Base-by-base conservation (phyloP, 1,140 invertebrate genomes). In the Halesus radiatus region DNA sequence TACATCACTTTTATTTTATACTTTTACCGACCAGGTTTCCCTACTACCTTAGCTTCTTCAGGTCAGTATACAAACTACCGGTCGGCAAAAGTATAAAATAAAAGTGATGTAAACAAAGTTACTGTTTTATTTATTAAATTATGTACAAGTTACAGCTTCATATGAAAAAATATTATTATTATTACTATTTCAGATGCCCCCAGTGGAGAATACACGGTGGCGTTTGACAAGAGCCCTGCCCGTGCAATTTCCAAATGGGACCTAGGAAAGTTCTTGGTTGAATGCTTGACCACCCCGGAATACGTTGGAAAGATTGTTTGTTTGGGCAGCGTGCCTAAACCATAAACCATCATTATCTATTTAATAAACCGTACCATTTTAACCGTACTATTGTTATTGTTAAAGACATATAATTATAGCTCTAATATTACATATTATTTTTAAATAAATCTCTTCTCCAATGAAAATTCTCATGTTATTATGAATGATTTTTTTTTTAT, bases 201-300 rank as follows among this genome's bases (percentile, higher is more conserved):
- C n/a, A 89, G 88, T 80, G 81, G 88, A 3, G 88, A 92, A 26
- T 92, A 92, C 76, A 85, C 88, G 54, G 85, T 92, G 7, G 91
- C 92, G 84, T 88, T 91, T 52, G 91, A 93, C 73, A 90, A 91
- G 66, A 91, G 91, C 4, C 92, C 94, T 3, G 94, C 94, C 18
- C 90, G 92, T 7, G 85, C 88, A 50, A 92, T 96, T 45, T 94
- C 94, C 1, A 96, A 96, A 83, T 88, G 92, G 85, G 93, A 95
- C 86, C 89, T 97, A 52, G 95, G 92, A 4, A 89, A 91, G 80
- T 96, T 96, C 86, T 90, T 97, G 76, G 90, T 96, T 0, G 93
- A 95, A 68, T 90, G 91, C 56, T 88, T 96, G 26, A 86, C 88
- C 32, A 89, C 93, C 79, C 87, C 93, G 3, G 92, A 95, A 83